These are phyloP conservation scores for Dryocosmus kuriphilus DNA, from an alignment of 2,888 invertebrate genomes.

Conservation along the genomic window DNA sequence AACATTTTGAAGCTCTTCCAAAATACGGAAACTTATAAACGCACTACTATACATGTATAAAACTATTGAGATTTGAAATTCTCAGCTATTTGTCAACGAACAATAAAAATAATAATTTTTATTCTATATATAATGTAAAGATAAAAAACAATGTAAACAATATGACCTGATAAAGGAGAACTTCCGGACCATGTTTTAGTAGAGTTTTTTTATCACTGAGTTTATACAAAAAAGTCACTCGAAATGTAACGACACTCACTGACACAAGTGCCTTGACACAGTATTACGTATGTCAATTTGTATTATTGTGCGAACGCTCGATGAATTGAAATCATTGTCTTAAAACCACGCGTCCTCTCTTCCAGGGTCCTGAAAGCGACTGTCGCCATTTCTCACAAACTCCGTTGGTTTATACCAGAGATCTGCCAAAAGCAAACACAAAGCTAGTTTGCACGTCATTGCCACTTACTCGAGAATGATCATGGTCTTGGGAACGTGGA, in stretches of 20 bases:
- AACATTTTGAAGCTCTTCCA: no score
- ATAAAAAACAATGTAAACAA: background rate
- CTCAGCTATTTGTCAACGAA: no score
- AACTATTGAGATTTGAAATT: no score
- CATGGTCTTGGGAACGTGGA: background rate
- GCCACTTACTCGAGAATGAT: background rate
- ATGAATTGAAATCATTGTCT: conserved; percentile 12
- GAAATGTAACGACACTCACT: conserved; percentile 1
- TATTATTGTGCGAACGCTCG: conserved; percentile 19
- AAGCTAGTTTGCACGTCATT: conserved; percentile 7
- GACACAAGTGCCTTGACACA: conserved; percentile 12
- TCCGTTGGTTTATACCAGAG: conserved; percentile 16
- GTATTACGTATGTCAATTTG: conserved; percentile 14
- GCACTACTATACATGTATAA: no score
- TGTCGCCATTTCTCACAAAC: conserved; percentile 19
- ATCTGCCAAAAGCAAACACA: background rate
- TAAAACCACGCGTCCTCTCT: conserved; percentile 22
- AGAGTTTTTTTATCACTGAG: background rate
- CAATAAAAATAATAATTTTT: no score
- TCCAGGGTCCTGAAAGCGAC: conserved; percentile 9
- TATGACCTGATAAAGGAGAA: conserved; percentile 16
- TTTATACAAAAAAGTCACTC: background rate
- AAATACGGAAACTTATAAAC: no score
- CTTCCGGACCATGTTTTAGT: conserved; percentile 21
- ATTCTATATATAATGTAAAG: background rate